phyloP scores from a whole-genome alignment of 2,888 invertebrate species.

The Dryomyza anilis region DNA sequence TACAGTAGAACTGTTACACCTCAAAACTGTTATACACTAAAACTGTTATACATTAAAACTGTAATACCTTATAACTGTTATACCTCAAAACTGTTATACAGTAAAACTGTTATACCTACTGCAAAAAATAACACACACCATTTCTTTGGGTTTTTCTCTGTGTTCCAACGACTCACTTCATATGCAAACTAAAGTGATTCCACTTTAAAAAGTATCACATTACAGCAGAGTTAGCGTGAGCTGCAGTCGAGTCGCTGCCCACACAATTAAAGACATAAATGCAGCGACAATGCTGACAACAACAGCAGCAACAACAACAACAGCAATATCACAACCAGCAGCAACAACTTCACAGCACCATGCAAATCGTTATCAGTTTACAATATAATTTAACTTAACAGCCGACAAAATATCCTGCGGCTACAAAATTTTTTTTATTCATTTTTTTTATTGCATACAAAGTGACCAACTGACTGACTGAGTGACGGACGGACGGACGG shows the following conservation, averaged over 20 bases:
- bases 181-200: not conserved
- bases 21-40: too few relatives aligned
- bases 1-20: too few relatives aligned
- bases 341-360: constrained; percentile 8
- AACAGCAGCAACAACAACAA: not conserved
- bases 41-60: too few relatives aligned
- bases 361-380: constrained; percentile 27
- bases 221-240: constrained; percentile 1
- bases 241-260: not conserved
- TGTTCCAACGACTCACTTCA: not conserved
- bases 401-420: constrained; percentile 20
- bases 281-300: not conserved
- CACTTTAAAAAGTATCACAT: not conserved
- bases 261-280: not conserved
- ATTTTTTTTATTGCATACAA: too few relatives aligned
- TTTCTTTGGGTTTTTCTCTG: not conserved
- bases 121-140: too few relatives aligned
- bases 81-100: too few relatives aligned
- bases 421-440: not conserved
- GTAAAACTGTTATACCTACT: too few relatives aligned
- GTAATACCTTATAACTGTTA: too few relatives aligned
- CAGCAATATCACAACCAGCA: constrained; percentile 10
- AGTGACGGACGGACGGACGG: not conserved
- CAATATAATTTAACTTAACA: constrained; percentile 26
- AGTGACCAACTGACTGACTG: not conserved